Evolutionary conservation across 2,888 invertebrate genomes (phyloP).

Genomic region (Alentia gelatinosa): DNA sequence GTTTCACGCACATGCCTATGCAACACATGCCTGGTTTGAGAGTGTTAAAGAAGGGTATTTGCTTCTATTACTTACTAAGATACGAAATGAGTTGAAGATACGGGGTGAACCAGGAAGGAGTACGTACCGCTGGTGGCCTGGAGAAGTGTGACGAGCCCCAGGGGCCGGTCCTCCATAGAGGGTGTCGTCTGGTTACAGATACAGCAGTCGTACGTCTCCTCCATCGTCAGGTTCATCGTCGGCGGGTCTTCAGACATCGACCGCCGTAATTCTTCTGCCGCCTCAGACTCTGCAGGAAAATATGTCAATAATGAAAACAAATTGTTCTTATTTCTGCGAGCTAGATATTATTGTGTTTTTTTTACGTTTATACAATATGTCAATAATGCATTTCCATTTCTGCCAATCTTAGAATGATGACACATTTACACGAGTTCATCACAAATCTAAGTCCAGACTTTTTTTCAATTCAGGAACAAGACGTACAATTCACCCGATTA

Average conservation of each 20-base stretch:
- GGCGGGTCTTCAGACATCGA: conserved; percentile 45
- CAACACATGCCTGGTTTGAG: too few relatives aligned
- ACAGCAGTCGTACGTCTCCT: conserved; percentile 90
- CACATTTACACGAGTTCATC: too few relatives aligned
- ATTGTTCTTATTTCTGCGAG: background rate
- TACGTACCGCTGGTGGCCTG: conserved; percentile 87
- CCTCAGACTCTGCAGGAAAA: background rate
- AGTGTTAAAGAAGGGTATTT: too few relatives aligned
- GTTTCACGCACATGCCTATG: too few relatives aligned
- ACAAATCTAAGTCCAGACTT: too few relatives aligned
- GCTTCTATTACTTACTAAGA: too few relatives aligned
- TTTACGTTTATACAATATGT: background rate
- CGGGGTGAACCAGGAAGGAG: background rate
- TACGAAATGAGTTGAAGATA: too few relatives aligned
- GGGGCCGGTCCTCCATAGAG: conserved; percentile 90
- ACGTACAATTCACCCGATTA: too few relatives aligned
- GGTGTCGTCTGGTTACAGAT: conserved; percentile 95
- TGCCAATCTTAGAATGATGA: too few relatives aligned
- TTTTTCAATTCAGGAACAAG: too few relatives aligned
- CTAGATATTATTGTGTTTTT: background rate
- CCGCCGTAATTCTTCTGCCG: conserved; percentile 29
- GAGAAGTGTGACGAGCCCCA: conserved; percentile 94
- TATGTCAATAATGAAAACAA: background rate
- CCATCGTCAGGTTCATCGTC: conserved; percentile 20
- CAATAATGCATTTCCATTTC: too few relatives aligned